Evolutionary conservation across 2,113 vertebrate species (phyloP), one percentile per base, ranked within the genome.

Genomic region (Scophthalmus maximus): DNA sequence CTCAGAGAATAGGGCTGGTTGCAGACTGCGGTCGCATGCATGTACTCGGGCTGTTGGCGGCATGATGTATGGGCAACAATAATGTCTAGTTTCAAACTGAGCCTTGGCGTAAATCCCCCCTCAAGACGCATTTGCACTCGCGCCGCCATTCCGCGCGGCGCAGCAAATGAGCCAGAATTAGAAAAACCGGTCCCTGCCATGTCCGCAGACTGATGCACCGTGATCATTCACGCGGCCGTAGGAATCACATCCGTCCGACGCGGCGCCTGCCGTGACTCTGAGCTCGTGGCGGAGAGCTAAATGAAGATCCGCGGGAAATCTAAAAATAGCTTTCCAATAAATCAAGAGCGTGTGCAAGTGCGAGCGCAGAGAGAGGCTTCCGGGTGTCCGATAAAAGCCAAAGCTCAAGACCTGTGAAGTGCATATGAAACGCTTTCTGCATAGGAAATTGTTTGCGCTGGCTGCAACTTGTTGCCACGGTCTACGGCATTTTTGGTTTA

Each of bases 301-400:
- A 86, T 84, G 78, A 88, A 85, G 86, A 86, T 83, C 59, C 60
- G 68, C 72, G 55, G 64, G 46, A 20, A n/a, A 7, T 75, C 86
- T 90, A 83, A 83, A 85, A 89, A 90, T 91, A 90, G 86, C 72
- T 47, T 58, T 66, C 68, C 46, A 55, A 79, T 86, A 82, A 72
- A 83, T 83, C 64, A 68, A 11, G 73, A 47, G 34, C 47, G 70
- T 66, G 62, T 51, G 55, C 57, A 10, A 25, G 38, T 38, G 26
- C 47, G 46, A 23, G 61, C 15, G 63, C 32, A 42, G n/a, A n/a
- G 38, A 18, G 26, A 65, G 47, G 42, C 25, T 20, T 77, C 74
- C 46, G 8, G 20, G 23, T 76, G 30, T 61, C 55, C 46, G 64
- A 53, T 71, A 38, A 72, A 81, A 75, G 59, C 61, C 25, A 68